These are phyloP conservation scores for Heliconius nattereri DNA, from an alignment of 1,140 invertebrate species.

Conservation along the genomic window DNA sequence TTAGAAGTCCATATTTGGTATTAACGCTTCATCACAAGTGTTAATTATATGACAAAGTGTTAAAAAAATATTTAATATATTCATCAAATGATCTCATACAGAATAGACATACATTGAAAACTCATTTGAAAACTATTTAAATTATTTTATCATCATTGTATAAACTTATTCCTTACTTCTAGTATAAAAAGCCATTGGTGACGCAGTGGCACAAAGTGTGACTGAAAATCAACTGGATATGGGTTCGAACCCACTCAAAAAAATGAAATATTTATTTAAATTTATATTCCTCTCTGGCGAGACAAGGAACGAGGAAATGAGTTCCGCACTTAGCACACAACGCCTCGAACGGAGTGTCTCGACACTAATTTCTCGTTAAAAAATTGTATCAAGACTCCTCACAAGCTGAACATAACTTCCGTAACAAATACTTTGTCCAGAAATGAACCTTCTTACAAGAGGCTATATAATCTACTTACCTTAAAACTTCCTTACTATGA, in stretches of 20 bases:
- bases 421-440: background rate
- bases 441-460: background rate
- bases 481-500: background rate
- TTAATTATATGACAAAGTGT: background rate
- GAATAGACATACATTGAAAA: background rate
- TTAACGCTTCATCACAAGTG: background rate
- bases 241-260: too few relatives aligned
- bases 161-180: background rate
- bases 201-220: too few relatives aligned
- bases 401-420: too few relatives aligned
- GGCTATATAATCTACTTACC: too few relatives aligned
- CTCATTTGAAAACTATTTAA: constrained; percentile 1
- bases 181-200: background rate
- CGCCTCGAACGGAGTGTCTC: too few relatives aligned
- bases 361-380: too few relatives aligned
- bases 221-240: too few relatives aligned
- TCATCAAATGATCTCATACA: background rate
- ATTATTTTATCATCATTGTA: background rate
- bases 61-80: background rate
- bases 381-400: too few relatives aligned
- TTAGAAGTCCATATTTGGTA: background rate
- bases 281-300: too few relatives aligned
- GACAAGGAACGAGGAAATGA: too few relatives aligned
- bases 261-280: too few relatives aligned
- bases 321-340: too few relatives aligned